Evolutionary conservation across 2,113 vertebrate species (phyloP).

Genomic region (Himantopus leucocephalus): DNA sequence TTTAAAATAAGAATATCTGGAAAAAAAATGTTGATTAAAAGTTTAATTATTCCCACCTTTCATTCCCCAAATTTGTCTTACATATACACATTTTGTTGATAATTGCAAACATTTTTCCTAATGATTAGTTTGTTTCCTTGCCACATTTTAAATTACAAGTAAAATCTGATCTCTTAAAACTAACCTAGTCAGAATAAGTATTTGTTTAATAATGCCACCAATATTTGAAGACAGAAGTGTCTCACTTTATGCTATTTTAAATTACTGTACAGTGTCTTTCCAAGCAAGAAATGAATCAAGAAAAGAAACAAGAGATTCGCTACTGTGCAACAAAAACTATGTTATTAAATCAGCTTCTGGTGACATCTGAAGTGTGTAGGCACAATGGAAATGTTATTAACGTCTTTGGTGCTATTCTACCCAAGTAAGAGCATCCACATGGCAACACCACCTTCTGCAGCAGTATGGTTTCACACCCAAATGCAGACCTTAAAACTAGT

Average conservation of each 20-base stretch:
- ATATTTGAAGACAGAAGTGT: not conserved
- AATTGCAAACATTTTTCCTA: not conserved
- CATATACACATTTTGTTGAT: not conserved
- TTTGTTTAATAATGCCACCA: not conserved
- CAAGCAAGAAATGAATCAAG: not conserved
- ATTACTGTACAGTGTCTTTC: not conserved
- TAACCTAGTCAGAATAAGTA: not conserved
- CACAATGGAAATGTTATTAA: constrained; percentile 41
- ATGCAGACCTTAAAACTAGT: not conserved
- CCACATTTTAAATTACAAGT: not conserved
- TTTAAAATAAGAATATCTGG: not conserved
- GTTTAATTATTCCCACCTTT: not conserved
- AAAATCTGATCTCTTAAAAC: not conserved
- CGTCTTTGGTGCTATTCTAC: not conserved
- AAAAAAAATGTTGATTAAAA: not conserved
- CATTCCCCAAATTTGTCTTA: not conserved
- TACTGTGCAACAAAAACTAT: not conserved
- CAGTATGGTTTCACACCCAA: not conserved
- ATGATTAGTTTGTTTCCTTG: not conserved
- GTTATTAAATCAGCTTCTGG: not conserved
- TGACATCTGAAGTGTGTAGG: not conserved
- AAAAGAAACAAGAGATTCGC: not conserved
- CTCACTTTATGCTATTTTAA: not conserved
- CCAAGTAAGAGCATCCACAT: constrained; percentile 28
- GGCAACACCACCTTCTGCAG: not conserved